Evolutionary conservation across 2,888 invertebrate genomes (phyloP).

Genomic region (Himalopsyche anomala): DNA sequence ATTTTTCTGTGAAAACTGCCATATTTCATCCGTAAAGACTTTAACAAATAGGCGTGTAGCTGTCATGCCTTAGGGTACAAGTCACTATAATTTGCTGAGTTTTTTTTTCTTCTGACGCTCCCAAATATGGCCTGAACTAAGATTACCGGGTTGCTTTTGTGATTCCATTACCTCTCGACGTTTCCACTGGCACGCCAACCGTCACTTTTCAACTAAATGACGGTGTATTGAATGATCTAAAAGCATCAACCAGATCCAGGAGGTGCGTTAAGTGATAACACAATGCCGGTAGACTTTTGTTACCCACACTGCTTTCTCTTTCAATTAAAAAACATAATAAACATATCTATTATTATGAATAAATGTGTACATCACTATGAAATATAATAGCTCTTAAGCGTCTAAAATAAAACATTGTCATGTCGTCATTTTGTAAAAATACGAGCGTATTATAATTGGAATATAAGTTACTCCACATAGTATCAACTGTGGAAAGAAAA

Average conservation of each 20-base stretch:
- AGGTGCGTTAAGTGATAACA: background rate
- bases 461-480: no score
- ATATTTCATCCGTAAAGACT: background rate
- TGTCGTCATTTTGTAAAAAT: no score
- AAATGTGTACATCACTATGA: no score
- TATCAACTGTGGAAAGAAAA: no score
- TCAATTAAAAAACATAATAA: no score
- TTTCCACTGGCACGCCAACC: constrained; percentile 16
- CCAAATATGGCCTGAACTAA: constrained; percentile 18
- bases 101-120: constrained; percentile 7
- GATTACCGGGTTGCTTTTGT: constrained; percentile 29
- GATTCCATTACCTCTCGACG: constrained; percentile 31
- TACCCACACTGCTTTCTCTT: no score
- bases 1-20: no score
- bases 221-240: constrained; percentile 25
- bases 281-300: background rate
- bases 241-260: background rate
- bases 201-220: constrained; percentile 18
- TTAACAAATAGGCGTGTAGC: constrained; percentile 5
- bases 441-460: no score
- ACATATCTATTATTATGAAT: no score
- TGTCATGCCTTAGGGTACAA: constrained; percentile 12
- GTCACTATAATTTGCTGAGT: constrained; percentile 20
- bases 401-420: no score
- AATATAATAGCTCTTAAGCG: no score